A percentile compares a stretch with the other conserved stretches of the same genome.
phyloP scores from a whole-genome alignment of 2,797 vertebrate species.

The Sylvia borin region DNA sequence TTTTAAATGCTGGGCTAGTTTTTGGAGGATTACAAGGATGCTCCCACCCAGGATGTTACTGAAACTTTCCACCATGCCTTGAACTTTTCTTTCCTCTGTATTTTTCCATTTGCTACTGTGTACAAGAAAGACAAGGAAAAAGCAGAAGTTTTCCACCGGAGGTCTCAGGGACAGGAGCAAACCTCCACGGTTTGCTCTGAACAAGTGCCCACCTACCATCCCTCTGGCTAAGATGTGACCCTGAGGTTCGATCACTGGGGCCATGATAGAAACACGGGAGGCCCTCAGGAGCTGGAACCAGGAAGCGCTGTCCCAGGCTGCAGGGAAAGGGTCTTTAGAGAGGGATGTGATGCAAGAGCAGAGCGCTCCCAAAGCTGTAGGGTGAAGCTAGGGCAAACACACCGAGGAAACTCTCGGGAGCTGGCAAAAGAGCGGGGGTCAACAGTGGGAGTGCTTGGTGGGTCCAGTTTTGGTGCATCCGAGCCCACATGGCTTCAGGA shows the following conservation, averaged over 20 bases:
- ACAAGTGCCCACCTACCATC: background rate
- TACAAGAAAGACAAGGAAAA: background rate
- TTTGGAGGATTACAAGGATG: background rate
- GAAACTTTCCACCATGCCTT: background rate
- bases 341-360: background rate
- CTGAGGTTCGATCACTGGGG: background rate
- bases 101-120: background rate
- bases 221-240: background rate
- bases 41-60: background rate
- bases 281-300: background rate
- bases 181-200: background rate
- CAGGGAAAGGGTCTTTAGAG: background rate
- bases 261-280: background rate
- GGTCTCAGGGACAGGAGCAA: background rate
- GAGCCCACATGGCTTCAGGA: accelerated
- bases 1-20: background rate
- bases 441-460: accelerated
- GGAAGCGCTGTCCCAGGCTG: background rate
- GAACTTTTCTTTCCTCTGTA: background rate
- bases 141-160: background rate
- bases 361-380: background rate
- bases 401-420: accelerated
- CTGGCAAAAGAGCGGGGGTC: background rate
- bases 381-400: background rate
- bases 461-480: background rate